These are phyloP conservation scores for Dromius quadrimaculatus DNA, from an alignment of 2,888 invertebrate genomes.

Conservation along the genomic window DNA sequence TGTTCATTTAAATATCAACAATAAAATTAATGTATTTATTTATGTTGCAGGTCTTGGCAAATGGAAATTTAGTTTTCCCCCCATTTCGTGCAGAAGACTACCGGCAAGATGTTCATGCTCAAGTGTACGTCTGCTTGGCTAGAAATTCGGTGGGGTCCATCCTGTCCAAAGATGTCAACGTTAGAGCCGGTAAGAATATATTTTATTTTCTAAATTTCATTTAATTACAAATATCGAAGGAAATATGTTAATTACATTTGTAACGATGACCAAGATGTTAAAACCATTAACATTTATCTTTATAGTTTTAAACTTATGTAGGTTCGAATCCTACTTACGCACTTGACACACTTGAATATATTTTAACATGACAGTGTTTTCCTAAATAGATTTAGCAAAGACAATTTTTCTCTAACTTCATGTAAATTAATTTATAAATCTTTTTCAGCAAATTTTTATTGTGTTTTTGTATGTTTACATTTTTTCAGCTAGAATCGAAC, in stretches of 20 bases:
- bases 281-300: conserved; percentile 13
- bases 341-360: too few species aligned
- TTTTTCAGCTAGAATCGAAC: background rate
- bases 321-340: conserved; percentile 21
- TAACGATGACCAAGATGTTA: background rate
- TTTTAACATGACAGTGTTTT: too few species aligned
- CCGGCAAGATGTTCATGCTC: conserved; percentile 93
- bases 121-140: conserved; percentile 93
- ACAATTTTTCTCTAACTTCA: background rate
- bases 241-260: conserved; percentile 11
- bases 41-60: conserved; percentile 79
- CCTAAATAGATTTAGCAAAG: too few species aligned
- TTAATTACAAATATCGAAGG: background rate
- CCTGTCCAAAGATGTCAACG: conserved; percentile 92
- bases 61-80: conserved; percentile 93
- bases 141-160: conserved; percentile 91
- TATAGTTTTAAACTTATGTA: background rate
- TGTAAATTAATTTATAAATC: background rate
- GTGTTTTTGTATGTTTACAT: background rate
- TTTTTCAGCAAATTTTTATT: background rate
- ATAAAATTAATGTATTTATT: too few species aligned
- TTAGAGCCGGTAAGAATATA: conserved; percentile 86
- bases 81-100: conserved; percentile 95
- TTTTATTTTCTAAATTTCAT: background rate
- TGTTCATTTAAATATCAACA: background rate